These are phyloP conservation scores for Gorsachius magnificus DNA, from an alignment of 2,797 vertebrate genomes.

Conservation along the genomic window DNA sequence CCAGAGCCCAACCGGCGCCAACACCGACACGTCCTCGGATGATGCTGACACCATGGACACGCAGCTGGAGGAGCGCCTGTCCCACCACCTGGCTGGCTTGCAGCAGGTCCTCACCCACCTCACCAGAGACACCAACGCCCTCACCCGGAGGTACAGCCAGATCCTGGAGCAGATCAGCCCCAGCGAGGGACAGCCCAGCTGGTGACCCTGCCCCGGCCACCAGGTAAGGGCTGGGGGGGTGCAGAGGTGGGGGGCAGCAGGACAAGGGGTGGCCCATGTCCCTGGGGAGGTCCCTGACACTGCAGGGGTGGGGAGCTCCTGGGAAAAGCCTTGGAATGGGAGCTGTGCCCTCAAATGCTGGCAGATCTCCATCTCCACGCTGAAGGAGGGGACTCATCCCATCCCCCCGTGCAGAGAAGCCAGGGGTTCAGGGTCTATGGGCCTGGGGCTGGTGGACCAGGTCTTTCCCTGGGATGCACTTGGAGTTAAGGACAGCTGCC, in stretches of 20 bases:
- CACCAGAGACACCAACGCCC: conserved; percentile 76
- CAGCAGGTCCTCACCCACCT: conserved; percentile 82
- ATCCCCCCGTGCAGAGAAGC: background rate
- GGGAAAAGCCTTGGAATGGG: background rate
- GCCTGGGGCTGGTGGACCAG: rapidly evolving
- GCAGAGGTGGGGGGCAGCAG: background rate
- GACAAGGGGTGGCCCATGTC: background rate
- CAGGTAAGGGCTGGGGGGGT: background rate
- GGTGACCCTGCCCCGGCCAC: too few species aligned
- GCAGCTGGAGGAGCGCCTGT: conserved; percentile 81
- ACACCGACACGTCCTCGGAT: too few species aligned
- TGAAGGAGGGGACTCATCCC: background rate
- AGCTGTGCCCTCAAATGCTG: background rate
- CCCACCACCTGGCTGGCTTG: conserved; percentile 84
- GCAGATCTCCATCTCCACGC: rapidly evolving
- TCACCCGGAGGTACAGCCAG: too few species aligned
- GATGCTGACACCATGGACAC: background rate
- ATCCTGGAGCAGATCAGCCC: too few species aligned
- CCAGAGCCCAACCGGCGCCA: background rate
- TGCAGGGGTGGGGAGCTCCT: background rate
- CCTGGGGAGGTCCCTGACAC: rapidly evolving
- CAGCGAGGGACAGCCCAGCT: too few species aligned
- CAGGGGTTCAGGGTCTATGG: rapidly evolving
- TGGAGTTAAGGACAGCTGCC: background rate
- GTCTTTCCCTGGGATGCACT: background rate